Conservation (phyloP, 2,797 vertebrate species). For the Cacajao melanocephalus region DNA sequence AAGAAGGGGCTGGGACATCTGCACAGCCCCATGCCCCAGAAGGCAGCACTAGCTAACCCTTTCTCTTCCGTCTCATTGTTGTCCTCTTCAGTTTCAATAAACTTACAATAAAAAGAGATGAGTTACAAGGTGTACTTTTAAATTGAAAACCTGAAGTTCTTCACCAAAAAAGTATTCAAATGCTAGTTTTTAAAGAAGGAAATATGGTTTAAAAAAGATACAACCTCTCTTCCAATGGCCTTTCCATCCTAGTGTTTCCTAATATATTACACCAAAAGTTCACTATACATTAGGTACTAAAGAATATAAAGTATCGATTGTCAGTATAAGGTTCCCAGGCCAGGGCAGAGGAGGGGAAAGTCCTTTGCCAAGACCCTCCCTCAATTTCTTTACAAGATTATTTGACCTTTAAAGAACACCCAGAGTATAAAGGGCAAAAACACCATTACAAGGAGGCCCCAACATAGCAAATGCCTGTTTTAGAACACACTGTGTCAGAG, state of each 20-base stretch:
- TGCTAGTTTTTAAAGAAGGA: conserved; percentile 25
- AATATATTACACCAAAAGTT: background rate
- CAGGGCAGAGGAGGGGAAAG: background rate
- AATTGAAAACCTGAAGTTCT: background rate
- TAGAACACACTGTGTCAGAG: background rate
- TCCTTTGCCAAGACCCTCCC: background rate
- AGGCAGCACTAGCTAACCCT: background rate
- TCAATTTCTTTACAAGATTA: background rate
- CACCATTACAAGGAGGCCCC: background rate
- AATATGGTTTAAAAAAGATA: background rate
- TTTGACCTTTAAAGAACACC: background rate
- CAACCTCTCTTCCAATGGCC: background rate
- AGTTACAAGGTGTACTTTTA: background rate
- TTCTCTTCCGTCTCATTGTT: too few species aligned
- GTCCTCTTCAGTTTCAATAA: background rate
- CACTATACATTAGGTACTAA: background rate
- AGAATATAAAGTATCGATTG: background rate
- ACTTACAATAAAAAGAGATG: background rate
- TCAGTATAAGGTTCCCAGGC: background rate
- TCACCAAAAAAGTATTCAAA: background rate
- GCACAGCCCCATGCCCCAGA: fast-evolving
- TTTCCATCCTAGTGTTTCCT: background rate
- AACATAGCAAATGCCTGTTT: background rate
- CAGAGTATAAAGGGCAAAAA: background rate
- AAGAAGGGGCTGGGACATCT: background rate